A percentile compares a stretch with the other conserved stretches of the same genome.
Evolutionary conservation across 1,140 invertebrate genomes (phyloP).

Genomic region (Calliphora vicina): DNA sequence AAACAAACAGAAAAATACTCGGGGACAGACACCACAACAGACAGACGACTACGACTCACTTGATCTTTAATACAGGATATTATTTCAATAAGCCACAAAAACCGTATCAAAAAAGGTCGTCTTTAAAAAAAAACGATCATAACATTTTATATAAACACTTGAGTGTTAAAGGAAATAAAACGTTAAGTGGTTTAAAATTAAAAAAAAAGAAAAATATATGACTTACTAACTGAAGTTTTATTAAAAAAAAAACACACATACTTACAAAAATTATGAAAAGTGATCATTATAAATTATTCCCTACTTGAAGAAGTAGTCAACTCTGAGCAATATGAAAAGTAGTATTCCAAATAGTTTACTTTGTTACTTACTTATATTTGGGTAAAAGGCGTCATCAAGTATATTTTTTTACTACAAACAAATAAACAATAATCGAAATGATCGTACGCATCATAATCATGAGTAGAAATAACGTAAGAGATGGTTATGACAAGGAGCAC

Average conservation of each 20-base stretch:
- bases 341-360: not conserved
- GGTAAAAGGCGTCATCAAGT: not conserved
- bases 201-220: not conserved
- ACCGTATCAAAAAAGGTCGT: not conserved
- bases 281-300: not conserved
- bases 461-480: too few relatives aligned
- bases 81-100: not conserved
- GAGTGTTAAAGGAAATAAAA: slow-evolving; percentile 32
- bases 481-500: not conserved
- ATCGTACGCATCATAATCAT: too few relatives aligned
- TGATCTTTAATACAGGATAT: slow-evolving; percentile 1
- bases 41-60: not conserved
- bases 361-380: not conserved
- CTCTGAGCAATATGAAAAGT: not conserved
- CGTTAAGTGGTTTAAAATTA: slow-evolving; percentile 13
- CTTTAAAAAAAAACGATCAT: slow-evolving; percentile 15
- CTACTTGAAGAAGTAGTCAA: not conserved
- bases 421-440: too few relatives aligned
- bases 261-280: not conserved
- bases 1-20: not conserved
- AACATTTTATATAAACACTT: slow-evolving; percentile 24
- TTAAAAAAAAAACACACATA: not conserved
- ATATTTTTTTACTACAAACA: not conserved
- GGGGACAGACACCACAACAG: not conserved
- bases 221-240: not conserved